Evolutionary conservation across 2,888 invertebrate species (phyloP), one percentile per base, ranked within the genome.

Genomic region (Drosophila colorata): DNA sequence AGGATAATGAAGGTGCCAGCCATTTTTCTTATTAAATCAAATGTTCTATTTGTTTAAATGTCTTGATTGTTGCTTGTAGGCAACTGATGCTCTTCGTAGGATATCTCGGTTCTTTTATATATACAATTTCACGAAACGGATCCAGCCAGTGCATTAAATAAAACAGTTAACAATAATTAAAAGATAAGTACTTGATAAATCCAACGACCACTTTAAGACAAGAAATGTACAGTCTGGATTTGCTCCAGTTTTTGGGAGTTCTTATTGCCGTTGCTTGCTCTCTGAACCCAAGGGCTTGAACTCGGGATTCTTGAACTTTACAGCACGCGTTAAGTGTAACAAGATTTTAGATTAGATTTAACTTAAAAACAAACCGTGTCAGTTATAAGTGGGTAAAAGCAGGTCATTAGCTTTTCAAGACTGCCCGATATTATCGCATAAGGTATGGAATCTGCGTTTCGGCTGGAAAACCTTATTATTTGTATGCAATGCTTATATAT

Each of bases 11-110:
- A 7, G 4, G n/a, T 46, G n/a, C 20, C 38, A 14, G 65, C 8
- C 67, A 67, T 67, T 48, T 33, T 56, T n/a, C 25, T 33, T 20
- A 31, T 14, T 46, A 4, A 8, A 13, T 25, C 3, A 46, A 25
- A 46, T 48, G 2, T 18, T 14, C 1, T 13, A 13, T 23, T 13
- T 20, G 35, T 11, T 31, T 11, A 14, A 46, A 0, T 20, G 18
- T 5, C 11, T 31, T 4, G 8, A 23, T n/a, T 33, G 44, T 59
- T 37, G 51, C 8, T 23, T 38, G 37, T 8, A 16, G 37, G 18
- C 44, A 59, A 59, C 20, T 59, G 51, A 59, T 59, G 37, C 14
- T 59, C 1, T 20, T 25, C 4, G 4, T 18, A 14, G n/a, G 2
- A 11, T 44, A 20, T 1, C 6, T 28, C 4, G 7, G 6, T 6